A percentile compares a stretch with the other conserved stretches of the same genome.
Evolutionary conservation across 2,888 invertebrate genomes (phyloP).

Genomic region (Heteromyza rotundicornis): DNA sequence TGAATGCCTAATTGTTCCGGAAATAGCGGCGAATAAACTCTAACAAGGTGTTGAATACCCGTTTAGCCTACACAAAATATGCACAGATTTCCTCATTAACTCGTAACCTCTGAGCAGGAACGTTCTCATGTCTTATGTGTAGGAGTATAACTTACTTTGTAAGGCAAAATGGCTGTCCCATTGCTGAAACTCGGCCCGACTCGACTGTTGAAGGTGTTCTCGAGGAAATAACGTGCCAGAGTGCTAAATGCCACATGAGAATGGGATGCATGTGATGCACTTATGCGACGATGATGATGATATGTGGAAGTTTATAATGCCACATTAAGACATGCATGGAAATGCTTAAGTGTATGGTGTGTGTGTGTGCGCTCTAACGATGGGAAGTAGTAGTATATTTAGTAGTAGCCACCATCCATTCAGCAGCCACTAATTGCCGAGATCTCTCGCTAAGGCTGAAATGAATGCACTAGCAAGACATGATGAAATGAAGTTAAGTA

Average conservation of each 20-base stretch:
- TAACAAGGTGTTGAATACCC: background rate
- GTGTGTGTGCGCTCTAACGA: slow-evolving; percentile 33
- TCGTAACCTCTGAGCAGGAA: slow-evolving; percentile 18
- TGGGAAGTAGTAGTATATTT: too few relatives aligned
- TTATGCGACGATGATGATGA: background rate
- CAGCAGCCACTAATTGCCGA: slow-evolving; percentile 50
- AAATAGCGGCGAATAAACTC: slow-evolving; percentile 38
- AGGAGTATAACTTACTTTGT: too few relatives aligned
- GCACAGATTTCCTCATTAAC: slow-evolving; percentile 50
- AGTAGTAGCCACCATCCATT: too few relatives aligned
- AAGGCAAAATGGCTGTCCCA: too few relatives aligned
- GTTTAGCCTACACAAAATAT: background rate
- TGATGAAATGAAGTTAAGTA: background rate
- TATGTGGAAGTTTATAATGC: too few relatives aligned
- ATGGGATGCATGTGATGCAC: too few relatives aligned
- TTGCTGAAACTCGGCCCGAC: background rate
- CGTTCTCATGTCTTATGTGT: background rate
- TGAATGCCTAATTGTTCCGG: slow-evolving; percentile 49
- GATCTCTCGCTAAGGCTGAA: slow-evolving; percentile 40
- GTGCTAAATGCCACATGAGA: slow-evolving; percentile 31
- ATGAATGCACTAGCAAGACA: too few relatives aligned
- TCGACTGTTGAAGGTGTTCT: too few relatives aligned
- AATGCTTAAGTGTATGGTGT: too few relatives aligned
- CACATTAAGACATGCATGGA: too few relatives aligned
- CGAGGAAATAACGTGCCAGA: slow-evolving; percentile 43